A percentile compares a stretch with the other conserved stretches of the same genome.
phyloP scores from a whole-genome alignment of 2,888 invertebrate species.

The Altica lythri region DNA sequence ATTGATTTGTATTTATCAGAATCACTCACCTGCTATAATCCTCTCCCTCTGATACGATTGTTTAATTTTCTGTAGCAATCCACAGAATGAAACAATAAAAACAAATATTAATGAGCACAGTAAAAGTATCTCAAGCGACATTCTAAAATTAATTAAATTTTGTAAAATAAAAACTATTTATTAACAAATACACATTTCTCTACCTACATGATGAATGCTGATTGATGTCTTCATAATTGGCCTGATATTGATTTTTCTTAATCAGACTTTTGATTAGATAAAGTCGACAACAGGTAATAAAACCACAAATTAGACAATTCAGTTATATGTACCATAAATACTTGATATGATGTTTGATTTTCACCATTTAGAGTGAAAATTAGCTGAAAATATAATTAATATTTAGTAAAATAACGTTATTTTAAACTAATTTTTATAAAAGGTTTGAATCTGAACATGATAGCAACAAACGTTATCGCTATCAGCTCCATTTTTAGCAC shows the following conservation, averaged over 20 bases:
- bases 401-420: too few relatives aligned
- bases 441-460: too few relatives aligned
- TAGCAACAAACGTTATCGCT: too few relatives aligned
- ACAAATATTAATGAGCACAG: constrained; percentile 46
- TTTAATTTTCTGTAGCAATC: constrained; percentile 49
- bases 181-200: constrained; percentile 5
- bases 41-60: constrained; percentile 47
- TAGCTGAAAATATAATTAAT: too few relatives aligned
- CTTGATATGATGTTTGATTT: neutral
- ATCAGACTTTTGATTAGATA: constrained; percentile 41
- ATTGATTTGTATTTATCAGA: neutral
- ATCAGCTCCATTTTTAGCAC: too few relatives aligned
- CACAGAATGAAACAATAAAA: constrained; percentile 50
- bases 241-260: constrained; percentile 39
- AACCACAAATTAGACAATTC: neutral
- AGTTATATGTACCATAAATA: neutral
- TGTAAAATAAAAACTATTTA: constrained; percentile 11
- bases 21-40: constrained; percentile 40
- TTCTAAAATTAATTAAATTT: constrained; percentile 37
- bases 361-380: neutral
- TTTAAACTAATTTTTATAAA: too few relatives aligned
- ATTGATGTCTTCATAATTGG: constrained; percentile 35
- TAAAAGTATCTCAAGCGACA: constrained; percentile 48
- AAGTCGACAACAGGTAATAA: constrained; percentile 17
- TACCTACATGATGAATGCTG: constrained; percentile 33